Conservation (phyloP, 2,888 invertebrate species). For the Drosophila ezoana region DNA sequence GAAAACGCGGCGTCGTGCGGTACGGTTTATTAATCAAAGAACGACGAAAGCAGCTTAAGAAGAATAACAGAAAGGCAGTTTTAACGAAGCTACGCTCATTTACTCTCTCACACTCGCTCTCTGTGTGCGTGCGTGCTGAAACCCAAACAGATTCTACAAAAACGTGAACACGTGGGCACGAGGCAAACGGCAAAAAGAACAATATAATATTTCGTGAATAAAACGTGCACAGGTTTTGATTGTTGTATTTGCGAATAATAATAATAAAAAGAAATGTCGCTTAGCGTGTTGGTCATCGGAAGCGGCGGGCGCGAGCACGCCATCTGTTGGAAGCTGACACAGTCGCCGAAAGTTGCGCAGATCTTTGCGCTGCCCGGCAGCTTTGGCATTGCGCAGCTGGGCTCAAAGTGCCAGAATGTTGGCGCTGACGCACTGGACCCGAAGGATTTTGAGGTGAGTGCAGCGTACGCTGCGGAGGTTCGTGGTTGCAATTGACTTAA, state of each 20-base stretch:
- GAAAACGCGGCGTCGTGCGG: conserved; percentile 51
- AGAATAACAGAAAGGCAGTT: conserved; percentile 12
- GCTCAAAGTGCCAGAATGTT: conserved; percentile 88
- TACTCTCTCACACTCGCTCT: conserved; percentile 13
- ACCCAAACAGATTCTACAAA: conserved; percentile 11
- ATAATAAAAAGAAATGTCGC: conserved; percentile 66
- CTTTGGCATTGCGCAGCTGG: conserved; percentile 89
- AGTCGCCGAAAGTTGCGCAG: conserved; percentile 89
- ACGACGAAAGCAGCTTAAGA: conserved; percentile 31
- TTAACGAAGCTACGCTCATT: conserved; percentile 10
- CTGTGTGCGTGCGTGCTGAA: conserved; percentile 11
- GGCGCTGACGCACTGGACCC: conserved; percentile 69
- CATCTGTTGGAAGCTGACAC: conserved; percentile 95
- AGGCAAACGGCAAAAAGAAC: conserved; percentile 17
- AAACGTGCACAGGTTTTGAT: conserved; percentile 50
- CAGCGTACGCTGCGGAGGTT: conserved; percentile 21
- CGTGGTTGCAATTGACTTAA: conserved; percentile 5
- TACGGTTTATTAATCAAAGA: conserved; percentile 51
- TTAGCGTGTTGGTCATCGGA: conserved; percentile 93
- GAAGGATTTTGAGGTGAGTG: conserved; percentile 89
- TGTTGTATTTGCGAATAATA: conserved; percentile 1
- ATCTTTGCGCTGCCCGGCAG: conserved; percentile 96
- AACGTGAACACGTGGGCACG: conserved; percentile 62
- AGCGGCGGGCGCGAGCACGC: conserved; percentile 98
- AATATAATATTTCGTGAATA: conserved; percentile 17